Base-by-base conservation (phyloP, 2,113 vertebrate genomes). In the Chamaetylas fuelleborni region DNA sequence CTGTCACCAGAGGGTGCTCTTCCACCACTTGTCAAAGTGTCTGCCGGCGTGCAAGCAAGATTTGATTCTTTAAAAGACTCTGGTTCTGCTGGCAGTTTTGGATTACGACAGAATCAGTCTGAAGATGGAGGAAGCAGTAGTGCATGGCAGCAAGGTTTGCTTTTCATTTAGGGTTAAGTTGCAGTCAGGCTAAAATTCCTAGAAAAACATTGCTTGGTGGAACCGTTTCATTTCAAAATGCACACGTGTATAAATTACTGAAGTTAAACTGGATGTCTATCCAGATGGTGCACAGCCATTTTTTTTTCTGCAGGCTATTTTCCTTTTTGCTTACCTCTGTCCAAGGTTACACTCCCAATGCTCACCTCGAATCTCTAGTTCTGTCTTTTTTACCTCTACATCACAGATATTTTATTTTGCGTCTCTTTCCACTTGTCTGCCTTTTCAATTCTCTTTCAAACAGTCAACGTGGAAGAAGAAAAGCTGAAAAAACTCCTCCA, bases 1-100 rank as follows among this genome's bases (percentile, higher is more conserved):
- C 8, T 72, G 89, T 82, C 96, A 97, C 90, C 87, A 96, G 94
- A 82, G 94, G 91, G 96, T 87, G 95, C 96, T 96, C 93, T 91
- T 72, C 66, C 73, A 45, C 89, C 48, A 8, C 38, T 58, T 66
- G 64, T 83, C 86, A 65, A 61, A 66, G 56, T 0, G 42, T 22
- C 64, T 57, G 31, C 42, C 34, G 8, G n/a, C 0, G 1, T 0
- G 7, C 6, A 12, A 73, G 45, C 26, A 50, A 31, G 40, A 58
- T 40, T 43, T 24, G 12, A 11, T 64, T 76, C 66, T 50, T 54
- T 4, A 33, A 43, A 73, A 36, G 11, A 10, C 11, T 1, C 2
- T 23, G 73, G 13, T 69, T 71, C 73, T 40, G 25, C 36, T 8
- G 61, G 42, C 33, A 20, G 23, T 5, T 88, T 56, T 42, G 81